These are phyloP conservation scores for Listronotus oregonensis DNA, from an alignment of 1,140 invertebrate species.

Conservation along the genomic window DNA sequence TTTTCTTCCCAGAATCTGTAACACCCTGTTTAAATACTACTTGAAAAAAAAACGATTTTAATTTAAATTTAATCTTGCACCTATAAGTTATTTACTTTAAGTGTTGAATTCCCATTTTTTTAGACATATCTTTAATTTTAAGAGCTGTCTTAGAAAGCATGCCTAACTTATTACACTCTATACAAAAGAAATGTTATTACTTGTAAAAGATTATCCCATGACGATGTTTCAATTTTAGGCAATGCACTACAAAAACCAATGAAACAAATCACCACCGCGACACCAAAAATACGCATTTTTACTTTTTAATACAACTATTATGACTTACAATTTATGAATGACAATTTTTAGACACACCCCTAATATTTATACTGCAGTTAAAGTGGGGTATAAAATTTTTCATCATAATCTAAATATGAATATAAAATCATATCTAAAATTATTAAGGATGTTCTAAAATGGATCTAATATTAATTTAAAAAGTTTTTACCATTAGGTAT, in stretches of 20 bases:
- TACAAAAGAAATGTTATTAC: background rate
- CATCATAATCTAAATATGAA: conserved; percentile 12
- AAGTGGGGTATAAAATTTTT: conserved; percentile 24
- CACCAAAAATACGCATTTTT: conserved; percentile 10
- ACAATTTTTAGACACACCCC: conserved; percentile 16
- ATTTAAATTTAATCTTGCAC: too few species aligned
- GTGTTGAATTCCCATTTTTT: too few species aligned
- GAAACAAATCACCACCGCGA: conserved; percentile 14
- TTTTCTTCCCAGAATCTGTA: too few species aligned
- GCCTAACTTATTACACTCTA: background rate
- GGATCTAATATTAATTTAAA: conserved; percentile 7
- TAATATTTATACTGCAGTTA: conserved; percentile 36
- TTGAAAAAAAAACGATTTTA: too few species aligned
- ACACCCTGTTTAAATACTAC: too few species aligned
- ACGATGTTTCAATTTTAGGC: conserved; percentile 26
- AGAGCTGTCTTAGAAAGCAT: too few species aligned
- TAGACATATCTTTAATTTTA: too few species aligned
- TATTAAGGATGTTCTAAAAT: conserved; percentile 23
- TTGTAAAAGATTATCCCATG: conserved; percentile 30
- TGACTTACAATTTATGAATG: conserved; percentile 17
- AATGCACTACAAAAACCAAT: conserved; percentile 17
- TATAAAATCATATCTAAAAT: conserved; percentile 4
- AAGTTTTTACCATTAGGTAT: conserved; percentile 15
- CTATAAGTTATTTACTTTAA: too few species aligned
- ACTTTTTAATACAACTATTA: background rate